Conservation (phyloP, 92 coral and sea anemone species). For the Actinostola sp. region DNA sequence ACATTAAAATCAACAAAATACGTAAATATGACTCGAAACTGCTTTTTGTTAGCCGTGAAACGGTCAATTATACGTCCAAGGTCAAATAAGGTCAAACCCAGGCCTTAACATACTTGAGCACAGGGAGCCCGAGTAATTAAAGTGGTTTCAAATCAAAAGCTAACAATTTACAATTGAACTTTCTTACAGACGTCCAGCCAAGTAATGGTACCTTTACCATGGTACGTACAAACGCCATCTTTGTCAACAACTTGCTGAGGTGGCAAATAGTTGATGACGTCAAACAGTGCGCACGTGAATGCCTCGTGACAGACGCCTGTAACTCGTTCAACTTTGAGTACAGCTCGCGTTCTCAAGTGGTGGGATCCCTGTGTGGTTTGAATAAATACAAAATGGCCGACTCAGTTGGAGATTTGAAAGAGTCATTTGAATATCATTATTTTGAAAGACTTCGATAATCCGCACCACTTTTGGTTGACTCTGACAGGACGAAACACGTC, state of each 20-base stretch:
- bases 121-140: too few species aligned
- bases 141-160: too few species aligned
- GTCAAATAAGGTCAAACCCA: too few species aligned
- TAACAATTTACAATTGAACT: background rate
- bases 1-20: too few species aligned
- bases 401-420: conserved; percentile 15
- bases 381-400: conserved; percentile 27
- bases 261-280: conserved; percentile 64
- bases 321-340: conserved; percentile 64
- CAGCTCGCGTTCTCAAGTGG: conserved; percentile 17
- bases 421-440: conserved; percentile 45
- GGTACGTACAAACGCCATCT: conserved; percentile 25
- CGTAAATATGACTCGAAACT: too few species aligned
- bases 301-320: conserved; percentile 55
- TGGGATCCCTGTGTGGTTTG: conserved; percentile 61
- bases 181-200: conserved; percentile 33
- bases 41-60: too few species aligned
- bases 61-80: too few species aligned
- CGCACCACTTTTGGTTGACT: background rate
- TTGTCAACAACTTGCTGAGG: conserved; percentile 44
- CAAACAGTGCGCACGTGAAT: conserved; percentile 72
- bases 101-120: too few species aligned
- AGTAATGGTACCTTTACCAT: conserved; percentile 43
- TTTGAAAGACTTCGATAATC: conserved; percentile 46
- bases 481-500: too few species aligned